Percentiles rank a stretch among this genome's conserved stretches.
These are phyloP conservation scores for Gortyna flavago DNA, from an alignment of 2,888 invertebrate species.

Conservation along the genomic window DNA sequence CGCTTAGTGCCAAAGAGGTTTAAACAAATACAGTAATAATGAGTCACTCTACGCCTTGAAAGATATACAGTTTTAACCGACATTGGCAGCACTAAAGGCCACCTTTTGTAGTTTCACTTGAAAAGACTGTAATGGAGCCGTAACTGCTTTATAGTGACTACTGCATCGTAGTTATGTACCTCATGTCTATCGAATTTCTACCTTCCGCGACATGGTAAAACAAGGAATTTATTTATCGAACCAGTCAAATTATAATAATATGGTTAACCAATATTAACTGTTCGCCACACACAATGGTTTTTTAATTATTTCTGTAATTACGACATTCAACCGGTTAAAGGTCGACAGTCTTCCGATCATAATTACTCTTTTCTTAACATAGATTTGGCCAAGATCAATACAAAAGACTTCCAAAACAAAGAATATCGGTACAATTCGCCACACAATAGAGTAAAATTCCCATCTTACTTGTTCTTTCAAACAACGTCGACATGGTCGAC, in stretches of 20 bases:
- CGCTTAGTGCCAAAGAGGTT: constrained; percentile 13
- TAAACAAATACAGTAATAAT: constrained; percentile 20
- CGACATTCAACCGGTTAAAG: not conserved
- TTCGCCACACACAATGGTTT: not conserved
- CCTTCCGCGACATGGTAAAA: constrained; percentile 27
- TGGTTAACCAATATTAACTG: not conserved
- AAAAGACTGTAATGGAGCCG: constrained; percentile 42
- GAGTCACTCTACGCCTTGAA: constrained; percentile 38
- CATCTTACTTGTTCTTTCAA: constrained; percentile 12
- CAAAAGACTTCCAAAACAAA: constrained; percentile 9
- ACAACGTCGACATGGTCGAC: constrained; percentile 4
- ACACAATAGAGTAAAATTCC: constrained; percentile 18
- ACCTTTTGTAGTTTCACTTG: constrained; percentile 45
- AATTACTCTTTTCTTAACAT: not conserved
- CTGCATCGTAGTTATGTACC: constrained; percentile 17
- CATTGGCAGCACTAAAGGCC: constrained; percentile 51
- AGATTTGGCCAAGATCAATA: constrained; percentile 2
- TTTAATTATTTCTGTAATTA: not conserved
- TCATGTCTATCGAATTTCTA: constrained; percentile 33
- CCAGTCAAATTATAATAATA: not conserved
- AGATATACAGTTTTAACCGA: constrained; percentile 43
- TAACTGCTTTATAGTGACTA: constrained; percentile 41
- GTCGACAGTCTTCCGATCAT: not conserved
- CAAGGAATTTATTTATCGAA: constrained; percentile 26
- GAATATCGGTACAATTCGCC: constrained; percentile 12